Conservation (phyloP, 2,113 vertebrate species). For the Calypte anna region DNA sequence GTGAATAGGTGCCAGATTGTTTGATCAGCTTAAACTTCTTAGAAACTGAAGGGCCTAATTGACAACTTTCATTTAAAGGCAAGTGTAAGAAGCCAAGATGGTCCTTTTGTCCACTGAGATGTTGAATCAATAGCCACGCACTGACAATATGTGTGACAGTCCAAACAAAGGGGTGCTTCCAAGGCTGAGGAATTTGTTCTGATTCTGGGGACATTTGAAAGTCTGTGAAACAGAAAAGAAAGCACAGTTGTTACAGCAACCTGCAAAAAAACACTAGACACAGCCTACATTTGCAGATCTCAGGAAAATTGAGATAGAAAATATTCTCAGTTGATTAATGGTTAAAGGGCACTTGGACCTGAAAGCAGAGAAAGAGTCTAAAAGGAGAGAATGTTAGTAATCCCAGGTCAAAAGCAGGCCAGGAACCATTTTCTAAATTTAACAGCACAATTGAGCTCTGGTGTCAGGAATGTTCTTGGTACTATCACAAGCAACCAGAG, state of each 20-base stretch:
- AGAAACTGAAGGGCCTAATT: constrained; percentile 61
- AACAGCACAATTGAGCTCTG: background rate
- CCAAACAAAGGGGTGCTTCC: constrained; percentile 65
- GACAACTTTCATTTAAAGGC: constrained; percentile 67
- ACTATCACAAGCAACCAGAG: background rate
- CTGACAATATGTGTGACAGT: background rate
- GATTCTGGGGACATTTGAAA: constrained; percentile 19
- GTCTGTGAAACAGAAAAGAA: constrained; percentile 44
- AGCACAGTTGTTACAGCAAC: constrained; percentile 65
- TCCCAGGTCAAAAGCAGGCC: background rate
- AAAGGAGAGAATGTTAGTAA: constrained; percentile 5
- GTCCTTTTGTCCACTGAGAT: constrained; percentile 43
- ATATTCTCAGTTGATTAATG: constrained; percentile 19
- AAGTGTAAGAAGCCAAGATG: constrained; percentile 46
- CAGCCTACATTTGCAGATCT: background rate
- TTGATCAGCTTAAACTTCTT: constrained; percentile 61
- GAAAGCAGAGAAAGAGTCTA: constrained; percentile 11
- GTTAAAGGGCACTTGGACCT: constrained; percentile 2
- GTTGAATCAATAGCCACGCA: constrained; percentile 38
- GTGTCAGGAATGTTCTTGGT: background rate
- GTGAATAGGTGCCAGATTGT: constrained; percentile 50
- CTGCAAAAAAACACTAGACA: constrained; percentile 8
- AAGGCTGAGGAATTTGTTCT: constrained; percentile 66
- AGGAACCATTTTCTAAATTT: background rate
- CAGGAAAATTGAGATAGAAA: background rate